Evolutionary conservation across 1,140 invertebrate species (phyloP).

Genomic region (Drosophila tropicalis): DNA sequence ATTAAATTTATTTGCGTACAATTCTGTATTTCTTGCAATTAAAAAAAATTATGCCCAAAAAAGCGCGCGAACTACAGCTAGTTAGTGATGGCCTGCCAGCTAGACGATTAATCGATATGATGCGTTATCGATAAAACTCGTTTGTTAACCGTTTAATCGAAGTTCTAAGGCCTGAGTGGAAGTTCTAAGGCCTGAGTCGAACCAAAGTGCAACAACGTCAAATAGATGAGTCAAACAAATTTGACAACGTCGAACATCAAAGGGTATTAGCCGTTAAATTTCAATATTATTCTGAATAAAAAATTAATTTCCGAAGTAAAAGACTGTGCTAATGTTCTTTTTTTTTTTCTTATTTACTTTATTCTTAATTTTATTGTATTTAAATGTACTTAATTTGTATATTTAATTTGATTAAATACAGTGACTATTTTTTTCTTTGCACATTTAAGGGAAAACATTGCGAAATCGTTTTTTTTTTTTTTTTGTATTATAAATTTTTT

Average conservation of each 20-base stretch:
- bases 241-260: no score
- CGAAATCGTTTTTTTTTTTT: constrained; percentile 63
- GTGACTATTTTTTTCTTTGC: constrained; percentile 77
- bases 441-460: constrained; percentile 71
- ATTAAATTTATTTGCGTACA: constrained; percentile 21
- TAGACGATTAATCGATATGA: background rate
- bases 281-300: no score
- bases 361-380: constrained; percentile 55
- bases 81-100: constrained; percentile 24
- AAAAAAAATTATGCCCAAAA: constrained; percentile 35
- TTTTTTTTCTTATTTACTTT: constrained; percentile 7
- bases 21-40: constrained; percentile 17
- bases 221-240: no score
- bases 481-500: constrained; percentile 32
- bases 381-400: constrained; percentile 61
- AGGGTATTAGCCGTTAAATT: no score
- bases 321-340: no score
- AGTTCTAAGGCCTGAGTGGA: background rate
- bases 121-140: constrained; percentile 15
- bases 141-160: background rate
- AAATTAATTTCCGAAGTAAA: no score
- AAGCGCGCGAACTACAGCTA: constrained; percentile 56
- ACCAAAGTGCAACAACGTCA: constrained; percentile 65
- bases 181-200: no score
- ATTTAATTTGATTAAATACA: constrained; percentile 81